Conservation (phyloP, 1,140 invertebrate genomes). For the Procambarus virginalis region DNA sequence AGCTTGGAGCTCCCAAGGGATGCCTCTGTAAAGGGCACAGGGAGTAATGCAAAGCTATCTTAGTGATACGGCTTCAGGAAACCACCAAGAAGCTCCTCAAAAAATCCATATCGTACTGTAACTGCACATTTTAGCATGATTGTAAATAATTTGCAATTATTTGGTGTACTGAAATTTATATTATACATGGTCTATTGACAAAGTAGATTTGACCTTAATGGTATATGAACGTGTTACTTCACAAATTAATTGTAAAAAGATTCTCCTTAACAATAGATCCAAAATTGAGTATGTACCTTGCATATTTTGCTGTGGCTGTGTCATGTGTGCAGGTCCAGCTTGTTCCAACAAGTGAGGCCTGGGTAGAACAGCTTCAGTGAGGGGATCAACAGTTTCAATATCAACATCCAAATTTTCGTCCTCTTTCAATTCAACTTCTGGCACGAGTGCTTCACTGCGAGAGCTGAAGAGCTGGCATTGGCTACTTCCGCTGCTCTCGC, state of each 20-base stretch:
- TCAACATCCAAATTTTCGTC: constrained; percentile 64
- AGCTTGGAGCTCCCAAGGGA: no score
- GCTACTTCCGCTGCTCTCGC: constrained; percentile 40
- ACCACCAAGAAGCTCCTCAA: no score
- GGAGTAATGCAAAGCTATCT: no score
- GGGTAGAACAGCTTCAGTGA: constrained; percentile 36
- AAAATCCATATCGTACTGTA: no score
- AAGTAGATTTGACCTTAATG: no score
- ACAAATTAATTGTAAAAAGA: not conserved
- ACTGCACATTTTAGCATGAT: no score
- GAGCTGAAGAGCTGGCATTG: constrained; percentile 43
- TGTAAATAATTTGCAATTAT: no score
- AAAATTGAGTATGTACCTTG: constrained; percentile 17
- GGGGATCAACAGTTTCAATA: constrained; percentile 58
- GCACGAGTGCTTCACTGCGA: constrained; percentile 51
- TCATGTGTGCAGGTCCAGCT: constrained; percentile 35
- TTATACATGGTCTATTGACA: no score
- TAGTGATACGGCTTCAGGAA: no score
- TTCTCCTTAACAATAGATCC: not conserved
- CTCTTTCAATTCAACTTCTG: constrained; percentile 56
- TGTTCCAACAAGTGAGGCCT: constrained; percentile 53
- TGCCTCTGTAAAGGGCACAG: no score
- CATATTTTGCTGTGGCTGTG: constrained; percentile 40
- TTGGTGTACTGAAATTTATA: no score
- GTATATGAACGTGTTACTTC: no score